A percentile compares a stretch with the other conserved stretches of the same genome.
Evolutionary conservation across 2,888 invertebrate species (phyloP).

Genomic region (Trilocha varians): DNA sequence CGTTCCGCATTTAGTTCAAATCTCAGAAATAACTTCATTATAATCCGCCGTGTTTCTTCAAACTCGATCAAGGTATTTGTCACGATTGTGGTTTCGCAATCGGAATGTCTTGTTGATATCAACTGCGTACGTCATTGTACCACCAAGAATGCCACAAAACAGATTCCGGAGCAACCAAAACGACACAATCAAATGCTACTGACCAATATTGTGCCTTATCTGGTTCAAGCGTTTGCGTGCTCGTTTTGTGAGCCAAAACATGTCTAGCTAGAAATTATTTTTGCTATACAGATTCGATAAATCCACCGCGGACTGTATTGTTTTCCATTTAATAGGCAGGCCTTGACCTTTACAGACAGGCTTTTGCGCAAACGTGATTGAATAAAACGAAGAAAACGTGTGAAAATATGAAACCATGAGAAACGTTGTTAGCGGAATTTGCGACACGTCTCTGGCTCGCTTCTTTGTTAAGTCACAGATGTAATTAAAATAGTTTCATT

Average conservation of each 20-base stretch:
- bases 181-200: neutral
- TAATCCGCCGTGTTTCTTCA: neutral
- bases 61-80: slow-evolving; percentile 15
- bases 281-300: too few relatives aligned
- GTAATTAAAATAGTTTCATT: slow-evolving; percentile 4
- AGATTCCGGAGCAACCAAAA: neutral
- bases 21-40: neutral
- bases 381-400: neutral
- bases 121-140: neutral
- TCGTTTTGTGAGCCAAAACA: too few relatives aligned
- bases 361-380: neutral
- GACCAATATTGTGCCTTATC: neutral
- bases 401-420: slow-evolving; percentile 1
- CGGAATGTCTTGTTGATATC: slow-evolving; percentile 31
- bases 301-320: too few relatives aligned
- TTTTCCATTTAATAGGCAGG: neutral
- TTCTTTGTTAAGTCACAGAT: slow-evolving; percentile 7
- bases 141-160: neutral
- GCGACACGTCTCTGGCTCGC: neutral
- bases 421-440: neutral
- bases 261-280: too few relatives aligned
- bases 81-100: slow-evolving; percentile 25
- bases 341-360: slow-evolving; percentile 6
- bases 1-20: neutral
- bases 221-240: neutral